phyloP scores from a whole-genome alignment of 2,888 invertebrate species.

The Apotomis turbidana region DNA sequence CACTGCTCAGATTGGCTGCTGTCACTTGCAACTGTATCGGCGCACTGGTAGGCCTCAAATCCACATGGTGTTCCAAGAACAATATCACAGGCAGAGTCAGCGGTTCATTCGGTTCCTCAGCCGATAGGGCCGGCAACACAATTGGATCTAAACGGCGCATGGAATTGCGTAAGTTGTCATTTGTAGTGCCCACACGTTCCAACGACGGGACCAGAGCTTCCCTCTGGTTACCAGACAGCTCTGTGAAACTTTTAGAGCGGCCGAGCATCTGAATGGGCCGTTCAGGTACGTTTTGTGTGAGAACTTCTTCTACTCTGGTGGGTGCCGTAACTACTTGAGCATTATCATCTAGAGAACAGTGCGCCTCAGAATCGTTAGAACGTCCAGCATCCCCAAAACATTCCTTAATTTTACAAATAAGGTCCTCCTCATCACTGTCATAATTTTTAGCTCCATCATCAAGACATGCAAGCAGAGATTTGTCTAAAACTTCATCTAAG shows the following conservation, averaged over 20 bases:
- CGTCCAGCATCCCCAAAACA: constrained; percentile 62
- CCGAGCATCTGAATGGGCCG: constrained; percentile 57
- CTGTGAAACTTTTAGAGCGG: constrained; percentile 75
- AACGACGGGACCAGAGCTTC: constrained; percentile 59
- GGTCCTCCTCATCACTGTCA: constrained; percentile 78
- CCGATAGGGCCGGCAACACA: constrained; percentile 69
- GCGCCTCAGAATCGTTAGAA: constrained; percentile 60
- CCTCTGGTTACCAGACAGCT: constrained; percentile 62
- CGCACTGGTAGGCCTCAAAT: constrained; percentile 76
- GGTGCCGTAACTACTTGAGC: constrained; percentile 68
- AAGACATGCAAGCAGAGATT: constrained; percentile 75
- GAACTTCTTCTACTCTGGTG: constrained; percentile 56
- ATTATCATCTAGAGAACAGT: constrained; percentile 70
- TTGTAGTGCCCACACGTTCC: constrained; percentile 65
- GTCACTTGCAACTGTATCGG: constrained; percentile 79
- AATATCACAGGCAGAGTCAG: constrained; percentile 77
- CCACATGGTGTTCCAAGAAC: constrained; percentile 76
- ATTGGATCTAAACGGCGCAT: constrained; percentile 79
- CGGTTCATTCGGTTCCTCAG: constrained; percentile 67
- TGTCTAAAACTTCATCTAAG: constrained; percentile 84
- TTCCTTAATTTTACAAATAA: constrained; percentile 76
- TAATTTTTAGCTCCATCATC: constrained; percentile 68
- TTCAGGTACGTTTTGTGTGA: constrained; percentile 55
- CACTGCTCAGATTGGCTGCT: constrained; percentile 74
- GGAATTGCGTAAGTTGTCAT: constrained; percentile 71